Percentiles rank a stretch among this genome's conserved stretches.
Conservation (phyloP, 2,888 invertebrate species). For the Xanthia icteritia region DNA sequence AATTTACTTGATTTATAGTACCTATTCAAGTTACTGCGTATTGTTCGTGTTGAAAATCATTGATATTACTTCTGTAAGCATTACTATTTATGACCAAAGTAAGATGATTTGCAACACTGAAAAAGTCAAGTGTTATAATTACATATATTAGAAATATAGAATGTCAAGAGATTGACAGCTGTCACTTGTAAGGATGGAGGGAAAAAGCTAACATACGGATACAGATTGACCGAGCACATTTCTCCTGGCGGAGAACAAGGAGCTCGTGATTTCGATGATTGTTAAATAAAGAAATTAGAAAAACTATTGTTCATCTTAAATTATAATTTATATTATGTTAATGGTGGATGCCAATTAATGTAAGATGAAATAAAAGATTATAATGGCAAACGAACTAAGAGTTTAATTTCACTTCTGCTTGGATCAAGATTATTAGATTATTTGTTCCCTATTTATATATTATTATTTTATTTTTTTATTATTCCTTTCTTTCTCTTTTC, state of each 20-base stretch:
- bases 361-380: background rate
- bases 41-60: background rate
- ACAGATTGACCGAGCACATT: too few species aligned
- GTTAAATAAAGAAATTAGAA: background rate
- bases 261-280: background rate
- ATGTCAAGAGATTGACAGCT: background rate
- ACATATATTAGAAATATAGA: too few species aligned
- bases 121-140: background rate
- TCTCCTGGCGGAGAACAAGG: background rate
- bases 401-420: background rate
- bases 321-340: too few species aligned
- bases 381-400: background rate
- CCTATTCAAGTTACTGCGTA: conserved; percentile 25
- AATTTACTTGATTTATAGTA: conserved; percentile 37
- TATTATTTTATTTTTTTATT: too few species aligned
- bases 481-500: background rate
- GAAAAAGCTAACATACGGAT: background rate
- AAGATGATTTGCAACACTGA: background rate
- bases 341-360: background rate
- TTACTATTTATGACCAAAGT: background rate
- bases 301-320: background rate
- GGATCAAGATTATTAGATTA: background rate
- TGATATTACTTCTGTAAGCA: background rate
- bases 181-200: background rate
- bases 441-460: background rate